Evolutionary conservation across 2,113 vertebrate genomes (phyloP), one percentile per base, ranked within the genome.

Genomic region (Xiphorhynchus elegans): DNA sequence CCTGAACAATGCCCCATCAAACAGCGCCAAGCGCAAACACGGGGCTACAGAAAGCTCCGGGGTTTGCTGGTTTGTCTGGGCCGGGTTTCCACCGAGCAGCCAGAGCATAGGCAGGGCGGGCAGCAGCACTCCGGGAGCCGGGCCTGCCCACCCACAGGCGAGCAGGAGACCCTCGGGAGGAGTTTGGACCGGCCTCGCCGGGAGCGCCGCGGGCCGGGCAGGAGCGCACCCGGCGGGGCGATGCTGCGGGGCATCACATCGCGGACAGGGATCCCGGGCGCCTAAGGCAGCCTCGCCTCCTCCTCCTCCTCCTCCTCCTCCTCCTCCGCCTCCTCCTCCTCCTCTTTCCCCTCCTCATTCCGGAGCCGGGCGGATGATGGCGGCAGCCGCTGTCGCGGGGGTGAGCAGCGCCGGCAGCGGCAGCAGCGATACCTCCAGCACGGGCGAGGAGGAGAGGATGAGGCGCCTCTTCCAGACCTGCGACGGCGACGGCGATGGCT

Each of bases 391-490:
- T 23, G 93, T 58, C 20, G 91, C 58, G 26, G 97, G 83, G 81
- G 92, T 42, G 21, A 97, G 97, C 92, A 97, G 98, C 55, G 87
- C 86, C 18, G 90, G 96, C 28, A 87, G 98, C 75, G 88, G 97
- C 87, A 98, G 98, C 96, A 98, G 98, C 91, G 98, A 98, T 84
- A 98, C 98, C 39, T 98, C 98, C 70, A 98, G 98, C 95, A 98
- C 98, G 7, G 97, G 98, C n/a, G 98, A 98, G 91, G 98, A 98
- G 94, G 98, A 98, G 96, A 95, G 97, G 93, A 97, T 98, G 97
- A 97, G 94, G 95, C 97, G 98, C 80, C 97, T 98, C 50, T 99
- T 99, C 92, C 98, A 98, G 98, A 98, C 98, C 10, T 98, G 98
- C 74, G 98, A 98, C 89, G 98, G 98, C 39, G 98, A 98, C 75